Evolutionary conservation across 2,888 invertebrate species (phyloP), one percentile per base, ranked within the genome.

Genomic region (Pristionchus maxplancki): DNA sequence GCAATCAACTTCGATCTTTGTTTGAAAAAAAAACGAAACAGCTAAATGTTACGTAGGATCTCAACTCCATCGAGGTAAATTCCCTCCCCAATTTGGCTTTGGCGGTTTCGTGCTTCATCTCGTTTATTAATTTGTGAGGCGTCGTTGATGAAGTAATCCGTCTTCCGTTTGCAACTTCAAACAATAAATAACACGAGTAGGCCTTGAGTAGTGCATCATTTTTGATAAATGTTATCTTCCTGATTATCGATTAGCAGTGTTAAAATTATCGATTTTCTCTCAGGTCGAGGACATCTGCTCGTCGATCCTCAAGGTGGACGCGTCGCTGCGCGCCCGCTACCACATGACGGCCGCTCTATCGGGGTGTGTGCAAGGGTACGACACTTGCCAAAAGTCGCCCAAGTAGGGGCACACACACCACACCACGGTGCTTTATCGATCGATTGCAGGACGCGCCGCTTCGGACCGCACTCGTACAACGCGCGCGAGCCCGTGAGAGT

Each of bases 251-350:
- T 28, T 5, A n/a, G n/a, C n/a, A n/a, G n/a, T 17, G 9, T 58
- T 78, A 1, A 11, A 20, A 17, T 81, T 81, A 50, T 81, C 48
- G 44, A 81, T 81, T 81, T 8, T 3, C 28, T 50, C 37, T 31
- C 85, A 85, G 85, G 85, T 71, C 31, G 86, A 87, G 58, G 86
- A 87, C 50, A 87, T 87, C n/a, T 87, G 71, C 44, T 87, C 86
- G 48, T 87, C 86, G 48, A 50, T 87, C 8, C 86, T 87, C 31
- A 24, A 87, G 50, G 48, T 71, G 67, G 86, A 71, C 58, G 71
- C 86, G 40, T 50, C 50, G 34, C 71, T 87, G 48, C 67, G 86
- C 48, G 86, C 86, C 50, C 86, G 86, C 50, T 87, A 87, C 71
- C 67, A 71, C 50, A 71, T 87, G 67, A 85, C 85, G 44, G 15